Percentiles rank a stretch among this genome's conserved stretches.
Evolutionary conservation across 2,888 invertebrate species (phyloP).

Genomic region (Nowickia ferox): DNA sequence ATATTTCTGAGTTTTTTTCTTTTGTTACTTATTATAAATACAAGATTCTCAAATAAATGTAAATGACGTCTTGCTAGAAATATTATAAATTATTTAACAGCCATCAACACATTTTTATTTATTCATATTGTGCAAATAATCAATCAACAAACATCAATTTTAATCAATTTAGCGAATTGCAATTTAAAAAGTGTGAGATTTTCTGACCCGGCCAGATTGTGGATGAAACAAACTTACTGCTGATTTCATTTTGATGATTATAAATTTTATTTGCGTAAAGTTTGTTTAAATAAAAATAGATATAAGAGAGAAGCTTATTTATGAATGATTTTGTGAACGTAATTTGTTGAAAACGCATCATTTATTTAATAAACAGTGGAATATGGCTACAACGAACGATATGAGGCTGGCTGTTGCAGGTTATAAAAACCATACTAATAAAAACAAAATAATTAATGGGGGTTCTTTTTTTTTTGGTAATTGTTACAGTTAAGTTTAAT

Average conservation of each 20-base stretch:
- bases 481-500: no score
- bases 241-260: slow-evolving; percentile 42
- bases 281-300: neutral
- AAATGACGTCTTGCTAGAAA: neutral
- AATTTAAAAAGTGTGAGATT: slow-evolving; percentile 17
- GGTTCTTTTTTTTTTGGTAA: no score
- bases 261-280: slow-evolving; percentile 48
- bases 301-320: neutral
- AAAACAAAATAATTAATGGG: no score
- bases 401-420: no score
- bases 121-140: neutral
- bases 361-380: neutral
- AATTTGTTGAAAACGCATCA: slow-evolving; percentile 23
- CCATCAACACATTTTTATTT: neutral
- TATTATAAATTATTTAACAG: neutral
- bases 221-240: slow-evolving; percentile 1
- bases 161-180: neutral
- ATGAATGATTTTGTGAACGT: slow-evolving; percentile 4
- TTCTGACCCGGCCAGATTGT: neutral
- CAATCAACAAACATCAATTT: neutral
- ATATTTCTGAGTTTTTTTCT: no score
- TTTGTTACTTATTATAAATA: neutral
- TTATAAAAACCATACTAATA: no score
- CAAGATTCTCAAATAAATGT: neutral
- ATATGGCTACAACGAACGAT: neutral